Base-by-base conservation (phyloP, 2,888 invertebrate species). In the Malthinus seriepunctatus region DNA sequence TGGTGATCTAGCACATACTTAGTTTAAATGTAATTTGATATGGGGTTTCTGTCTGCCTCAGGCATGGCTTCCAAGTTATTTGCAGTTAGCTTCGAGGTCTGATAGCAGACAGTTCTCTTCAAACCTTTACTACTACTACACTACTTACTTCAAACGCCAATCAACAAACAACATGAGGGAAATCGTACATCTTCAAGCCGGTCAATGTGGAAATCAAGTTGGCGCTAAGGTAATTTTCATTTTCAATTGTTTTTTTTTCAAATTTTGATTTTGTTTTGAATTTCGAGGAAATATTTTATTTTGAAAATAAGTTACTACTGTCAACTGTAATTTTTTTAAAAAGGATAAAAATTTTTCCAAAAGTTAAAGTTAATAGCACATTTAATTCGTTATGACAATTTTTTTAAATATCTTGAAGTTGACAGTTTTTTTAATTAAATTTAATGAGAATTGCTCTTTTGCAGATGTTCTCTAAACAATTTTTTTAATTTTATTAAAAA, bases 141-240 rank as follows among this genome's bases (percentile, higher is more conserved):
- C 35, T 31, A 23, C 15, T 35, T 37, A 39, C 8, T 31, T 32
- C 33, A 52, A 11, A 35, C 37, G 32, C 51, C 42, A 10, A 34
- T 32, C 5, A 46, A 44, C 14, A 46, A 33, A 37, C 69, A 81
- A 73, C 68, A 94, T 94, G 94, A 88, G 94, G 82, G 94, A 94
- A 88, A 94, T 94, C 73, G 92, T 94, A 67, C 93, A 94, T 80
- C 82, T 94, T 64, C 94, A 94, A 79, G 93, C 89, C 66, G 87
- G 87, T 60, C 87, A 87, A 76, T 87, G 87, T 74, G 87, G 87
- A 66, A 87, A 87, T 77, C 94, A 95, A 81, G 93, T 95, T 74
- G 94, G 94, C 68, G 91, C 93, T 63, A 94, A 94, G 89, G 94
- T 93, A 77, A 37, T n/a, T 33, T 42, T 32, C 8, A 35, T 46